Evolutionary conservation across 2,113 vertebrate species (phyloP).

Genomic region (Passer domesticus): DNA sequence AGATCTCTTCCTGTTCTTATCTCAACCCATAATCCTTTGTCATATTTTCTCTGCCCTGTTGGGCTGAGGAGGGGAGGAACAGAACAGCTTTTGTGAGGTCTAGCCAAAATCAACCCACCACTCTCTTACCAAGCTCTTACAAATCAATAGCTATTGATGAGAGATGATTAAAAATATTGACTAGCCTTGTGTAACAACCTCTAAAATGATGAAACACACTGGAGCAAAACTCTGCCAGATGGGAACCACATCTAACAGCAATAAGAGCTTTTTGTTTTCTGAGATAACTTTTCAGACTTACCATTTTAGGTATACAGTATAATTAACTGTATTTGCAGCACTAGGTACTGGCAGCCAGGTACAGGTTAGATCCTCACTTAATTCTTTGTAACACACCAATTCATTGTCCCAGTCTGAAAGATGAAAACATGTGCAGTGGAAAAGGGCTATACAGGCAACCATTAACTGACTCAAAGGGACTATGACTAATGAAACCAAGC

Average conservation of each 20-base stretch:
- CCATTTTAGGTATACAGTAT: slow-evolving; percentile 52
- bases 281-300: slow-evolving; percentile 28
- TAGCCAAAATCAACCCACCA: neutral
- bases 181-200: neutral
- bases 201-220: neutral
- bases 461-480: neutral
- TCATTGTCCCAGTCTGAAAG: slow-evolving; percentile 60
- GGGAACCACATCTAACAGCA: neutral
- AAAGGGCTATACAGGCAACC: neutral
- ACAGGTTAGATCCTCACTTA: slow-evolving; percentile 27
- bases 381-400: slow-evolving; percentile 46
- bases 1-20: neutral
- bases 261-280: neutral
- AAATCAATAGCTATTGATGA: neutral
- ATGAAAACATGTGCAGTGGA: neutral
- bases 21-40: fast-evolving
- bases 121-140: neutral
- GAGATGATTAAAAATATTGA: neutral
- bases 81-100: neutral
- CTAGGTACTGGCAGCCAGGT: slow-evolving; percentile 28
- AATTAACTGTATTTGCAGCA: neutral
- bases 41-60: neutral
- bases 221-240: neutral
- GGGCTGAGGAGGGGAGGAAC: neutral
- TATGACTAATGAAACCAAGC: neutral